phyloP scores from a whole-genome alignment of 2,888 invertebrate genomes.

The Hyposoter didymator region DNA sequence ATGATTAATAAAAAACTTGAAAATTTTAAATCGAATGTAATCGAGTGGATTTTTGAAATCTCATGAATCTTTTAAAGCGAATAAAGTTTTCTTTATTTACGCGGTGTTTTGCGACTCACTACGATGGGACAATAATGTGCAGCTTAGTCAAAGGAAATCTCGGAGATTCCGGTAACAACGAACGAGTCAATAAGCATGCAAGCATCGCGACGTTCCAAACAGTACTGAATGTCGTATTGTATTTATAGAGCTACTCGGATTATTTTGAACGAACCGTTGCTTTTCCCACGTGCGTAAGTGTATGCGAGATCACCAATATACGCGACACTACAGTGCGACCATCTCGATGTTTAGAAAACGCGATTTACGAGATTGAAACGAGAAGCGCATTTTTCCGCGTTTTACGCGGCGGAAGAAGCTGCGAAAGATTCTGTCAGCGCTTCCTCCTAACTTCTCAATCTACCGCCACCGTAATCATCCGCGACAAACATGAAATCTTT shows the following conservation, averaged over 20 bases:
- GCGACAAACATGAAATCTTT: neutral
- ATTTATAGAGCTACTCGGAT: conserved; percentile 83
- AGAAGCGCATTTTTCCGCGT: neutral
- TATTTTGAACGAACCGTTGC: conserved; percentile 79
- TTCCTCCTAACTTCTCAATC: neutral
- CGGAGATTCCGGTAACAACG: conserved; percentile 64
- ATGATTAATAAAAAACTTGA: no score
- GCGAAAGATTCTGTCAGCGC: neutral
- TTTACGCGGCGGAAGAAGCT: neutral
- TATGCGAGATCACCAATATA: conserved; percentile 57
- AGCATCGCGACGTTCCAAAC: conserved; percentile 82
- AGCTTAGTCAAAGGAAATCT: conserved; percentile 30
- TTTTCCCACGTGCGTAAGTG: conserved; percentile 77
- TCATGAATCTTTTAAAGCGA: neutral
- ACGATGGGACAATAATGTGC: neutral
- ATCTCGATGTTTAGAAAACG: conserved; percentile 32
- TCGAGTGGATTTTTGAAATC: neutral
- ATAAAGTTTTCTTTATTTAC: neutral
- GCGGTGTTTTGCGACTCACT: neutral
- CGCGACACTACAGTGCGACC: conserved; percentile 37
- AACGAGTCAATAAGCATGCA: conserved; percentile 77
- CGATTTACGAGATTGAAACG: conserved; percentile 42
- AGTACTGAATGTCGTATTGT: conserved; percentile 84
- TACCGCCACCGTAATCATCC: neutral
- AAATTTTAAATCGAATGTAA: no score